Percentiles rank a stretch among this genome's conserved stretches.
These are phyloP conservation scores for Ectropis crepuscularia DNA, from an alignment of 2,888 invertebrate species.

Conservation along the genomic window DNA sequence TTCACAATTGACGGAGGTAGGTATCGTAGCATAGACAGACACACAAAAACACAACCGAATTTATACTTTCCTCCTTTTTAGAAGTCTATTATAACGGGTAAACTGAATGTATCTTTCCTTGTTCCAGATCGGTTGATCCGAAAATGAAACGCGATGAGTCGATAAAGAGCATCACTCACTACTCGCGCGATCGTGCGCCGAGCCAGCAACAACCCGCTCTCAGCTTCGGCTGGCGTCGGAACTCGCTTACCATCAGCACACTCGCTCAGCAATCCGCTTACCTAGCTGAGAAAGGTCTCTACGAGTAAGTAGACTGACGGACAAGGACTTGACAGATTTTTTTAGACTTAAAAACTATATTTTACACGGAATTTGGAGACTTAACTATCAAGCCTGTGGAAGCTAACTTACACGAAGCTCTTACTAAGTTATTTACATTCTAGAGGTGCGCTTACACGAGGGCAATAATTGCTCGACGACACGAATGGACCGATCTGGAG, in stretches of 20 bases:
- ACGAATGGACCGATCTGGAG: too few species aligned
- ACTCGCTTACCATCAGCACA: conserved; percentile 70
- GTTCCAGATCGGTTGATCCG: conserved; percentile 67
- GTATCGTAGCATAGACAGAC: too few species aligned
- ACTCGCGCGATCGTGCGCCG: conserved; percentile 42
- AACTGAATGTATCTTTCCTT: conserved; percentile 8
- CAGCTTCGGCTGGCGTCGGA: conserved; percentile 64
- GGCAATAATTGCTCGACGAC: too few species aligned
- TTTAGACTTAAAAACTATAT: background rate
- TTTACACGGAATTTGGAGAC: too few species aligned
- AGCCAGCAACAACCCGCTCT: conserved; percentile 44
- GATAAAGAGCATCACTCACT: conserved; percentile 59
- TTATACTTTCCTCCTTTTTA: background rate
- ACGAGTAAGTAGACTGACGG: conserved; percentile 49
- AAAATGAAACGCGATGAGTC: conserved; percentile 82
- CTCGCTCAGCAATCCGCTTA: conserved; percentile 63
- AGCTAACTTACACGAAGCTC: too few species aligned
- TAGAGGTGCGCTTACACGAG: too few species aligned
- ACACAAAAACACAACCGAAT: too few species aligned
- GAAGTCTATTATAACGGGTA: background rate
- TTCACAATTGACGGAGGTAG: too few species aligned
- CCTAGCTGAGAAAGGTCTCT: conserved; percentile 60
- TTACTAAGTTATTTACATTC: too few species aligned
- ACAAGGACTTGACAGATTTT: background rate
- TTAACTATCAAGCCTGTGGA: too few species aligned